Evolutionary conservation across 2,797 vertebrate genomes (phyloP).

Genomic region (Syngnathus rostellatus): DNA sequence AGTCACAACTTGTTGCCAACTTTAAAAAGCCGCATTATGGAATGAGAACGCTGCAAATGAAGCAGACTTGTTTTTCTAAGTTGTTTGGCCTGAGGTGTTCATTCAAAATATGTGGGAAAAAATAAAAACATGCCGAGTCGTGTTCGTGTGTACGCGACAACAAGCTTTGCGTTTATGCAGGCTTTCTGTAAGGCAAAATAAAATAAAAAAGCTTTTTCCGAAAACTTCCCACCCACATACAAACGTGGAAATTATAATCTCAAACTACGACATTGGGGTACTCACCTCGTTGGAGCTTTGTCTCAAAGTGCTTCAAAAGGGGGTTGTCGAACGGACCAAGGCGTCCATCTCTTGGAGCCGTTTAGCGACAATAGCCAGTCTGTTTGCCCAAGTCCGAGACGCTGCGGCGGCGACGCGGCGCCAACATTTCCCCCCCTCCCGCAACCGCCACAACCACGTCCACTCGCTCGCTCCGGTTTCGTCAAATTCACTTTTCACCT

Average conservation of each 20-base stretch:
- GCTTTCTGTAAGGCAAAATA: neutral
- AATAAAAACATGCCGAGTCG: neutral
- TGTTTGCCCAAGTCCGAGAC: constrained; percentile 56
- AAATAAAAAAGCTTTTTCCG: neutral
- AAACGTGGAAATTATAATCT: neutral
- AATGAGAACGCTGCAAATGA: constrained; percentile 12
- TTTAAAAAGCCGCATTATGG: constrained; percentile 11
- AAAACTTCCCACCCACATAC: constrained; percentile 3
- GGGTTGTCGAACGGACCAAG: constrained; percentile 37
- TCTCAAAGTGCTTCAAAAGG: constrained; percentile 39
- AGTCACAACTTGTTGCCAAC: constrained; percentile 51
- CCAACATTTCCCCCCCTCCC: constrained; percentile 38
- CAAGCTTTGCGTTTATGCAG: neutral
- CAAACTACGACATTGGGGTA: neutral
- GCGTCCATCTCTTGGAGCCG: constrained; percentile 58
- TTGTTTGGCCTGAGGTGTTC: neutral
- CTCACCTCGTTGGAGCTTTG: constrained; percentile 7
- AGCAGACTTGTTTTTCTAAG: neutral
- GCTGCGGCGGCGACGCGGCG: constrained; percentile 46
- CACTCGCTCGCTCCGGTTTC: neutral
- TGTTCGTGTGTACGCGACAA: neutral
- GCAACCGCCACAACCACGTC: neutral
- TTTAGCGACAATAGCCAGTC: constrained; percentile 44
- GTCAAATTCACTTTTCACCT: constrained; percentile 6
- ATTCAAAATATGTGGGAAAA: neutral